Base-by-base conservation (phyloP, 2,888 invertebrate species). In the Ligdia adustata region DNA sequence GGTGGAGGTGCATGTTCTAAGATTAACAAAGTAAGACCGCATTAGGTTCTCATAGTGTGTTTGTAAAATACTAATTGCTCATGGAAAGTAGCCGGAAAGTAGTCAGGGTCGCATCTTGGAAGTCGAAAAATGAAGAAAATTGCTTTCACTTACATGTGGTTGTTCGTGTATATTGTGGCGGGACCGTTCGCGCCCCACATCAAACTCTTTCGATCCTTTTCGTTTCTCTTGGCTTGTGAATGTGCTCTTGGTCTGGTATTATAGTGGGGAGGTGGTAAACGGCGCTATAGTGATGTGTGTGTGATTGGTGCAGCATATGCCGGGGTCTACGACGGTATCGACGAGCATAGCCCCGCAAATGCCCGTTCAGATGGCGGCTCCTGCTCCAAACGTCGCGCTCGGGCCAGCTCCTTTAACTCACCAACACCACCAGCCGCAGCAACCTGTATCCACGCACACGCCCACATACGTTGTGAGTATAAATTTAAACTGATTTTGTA, bases 321-420 rank as follows among this genome's bases (percentile, higher is more conserved):
- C 88, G 2, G 88, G 88, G n/a, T 86, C 83, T 32, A 72, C 83
- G 28, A 85, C 89, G 4, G 80, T 86, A 35, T 84, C 88, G 1
- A 87, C 89, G 13, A 86, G 86, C 45, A 63, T 82, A 26, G 82
- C 89, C 3, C 68, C 76, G 12, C 78, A 74, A 20, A 69, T 69
- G 0, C 75, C 70, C 9, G 68, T 82, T 47, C 64, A 69, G 7
- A 66, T 14, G 14, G 4, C 28, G 4, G 2, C 28, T 9, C 3
- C 4, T 1, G 28, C 13, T 20, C 2, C 31, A 7, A n/a, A 14
- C 29, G 29, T 14, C 4, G n/a, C n/a, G n/a, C 3, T 57, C 66
- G 31, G 4, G 13, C 5, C 22, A 2, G 12, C 13, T 4, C n/a
- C 2, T 9, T 4, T 3, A 11, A 2, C 11, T 6, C 16, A 3